Conservation (phyloP, 2,797 vertebrate species). For the Xyrichtys novacula region DNA sequence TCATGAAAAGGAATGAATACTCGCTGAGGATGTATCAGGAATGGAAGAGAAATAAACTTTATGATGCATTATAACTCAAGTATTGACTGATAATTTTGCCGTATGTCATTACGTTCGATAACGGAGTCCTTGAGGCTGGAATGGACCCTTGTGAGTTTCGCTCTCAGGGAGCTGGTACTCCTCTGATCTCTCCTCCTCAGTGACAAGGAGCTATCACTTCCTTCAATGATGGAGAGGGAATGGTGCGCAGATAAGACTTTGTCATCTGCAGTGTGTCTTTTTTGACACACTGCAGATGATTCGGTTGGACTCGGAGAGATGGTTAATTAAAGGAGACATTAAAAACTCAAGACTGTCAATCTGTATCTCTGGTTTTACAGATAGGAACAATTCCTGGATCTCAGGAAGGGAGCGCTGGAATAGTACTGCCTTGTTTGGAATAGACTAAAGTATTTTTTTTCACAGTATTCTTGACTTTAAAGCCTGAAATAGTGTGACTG, state of each 20-base stretch:
- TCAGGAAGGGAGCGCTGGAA: not conserved
- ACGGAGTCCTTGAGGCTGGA: conserved; percentile 75
- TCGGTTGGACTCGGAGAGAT: conserved; percentile 71
- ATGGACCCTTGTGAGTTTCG: conserved; percentile 75
- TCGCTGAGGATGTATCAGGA: conserved; percentile 58
- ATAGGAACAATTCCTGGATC: conserved; percentile 37
- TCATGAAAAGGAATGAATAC: conserved; percentile 60
- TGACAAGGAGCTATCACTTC: conserved; percentile 82
- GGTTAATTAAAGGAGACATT: conserved; percentile 79
- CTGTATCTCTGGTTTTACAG: conserved; percentile 49
- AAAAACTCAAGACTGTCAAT: conserved; percentile 73
- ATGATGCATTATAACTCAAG: conserved; percentile 49
- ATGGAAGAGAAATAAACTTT: conserved; percentile 53
- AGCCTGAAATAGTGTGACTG: no score
- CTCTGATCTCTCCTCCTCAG: conserved; percentile 80
- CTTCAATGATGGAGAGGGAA: conserved; percentile 73
- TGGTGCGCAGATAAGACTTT: conserved; percentile 65
- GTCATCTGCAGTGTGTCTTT: conserved; percentile 66
- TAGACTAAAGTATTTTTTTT: not conserved
- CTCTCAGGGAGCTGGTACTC: conserved; percentile 68
- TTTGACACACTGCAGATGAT: conserved; percentile 69
- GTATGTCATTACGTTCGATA: conserved; percentile 68
- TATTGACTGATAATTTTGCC: conserved; percentile 71
- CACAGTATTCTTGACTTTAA: not conserved
- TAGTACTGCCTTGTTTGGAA: not conserved